phyloP scores from a whole-genome alignment of 2,113 vertebrate species.

The Dipodomys merriami region DNA sequence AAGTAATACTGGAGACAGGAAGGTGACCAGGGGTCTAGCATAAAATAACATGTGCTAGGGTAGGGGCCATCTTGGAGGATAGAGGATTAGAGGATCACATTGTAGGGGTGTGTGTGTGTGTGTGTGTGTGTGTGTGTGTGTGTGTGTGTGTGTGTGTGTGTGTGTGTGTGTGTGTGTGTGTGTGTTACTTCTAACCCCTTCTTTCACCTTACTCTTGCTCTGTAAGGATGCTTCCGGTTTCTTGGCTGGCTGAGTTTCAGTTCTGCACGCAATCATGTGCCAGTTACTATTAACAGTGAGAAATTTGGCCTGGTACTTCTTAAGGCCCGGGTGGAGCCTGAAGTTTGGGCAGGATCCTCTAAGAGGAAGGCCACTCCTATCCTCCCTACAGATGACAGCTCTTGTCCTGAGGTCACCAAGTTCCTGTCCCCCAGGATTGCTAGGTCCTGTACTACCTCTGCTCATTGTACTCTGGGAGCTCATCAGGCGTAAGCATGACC shows the following conservation, averaged over 20 bases:
- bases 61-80: neutral
- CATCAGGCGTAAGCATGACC: neutral
- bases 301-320: constrained; percentile 36
- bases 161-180: neutral
- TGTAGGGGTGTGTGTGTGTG: neutral
- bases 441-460: neutral
- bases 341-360: constrained; percentile 24
- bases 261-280: constrained; percentile 60
- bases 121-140: neutral
- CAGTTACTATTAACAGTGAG: constrained; percentile 64
- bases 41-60: neutral
- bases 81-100: neutral
- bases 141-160: neutral
- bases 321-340: constrained; percentile 12
- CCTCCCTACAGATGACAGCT: neutral
- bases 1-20: neutral
- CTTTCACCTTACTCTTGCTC: neutral
- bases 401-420: neutral
- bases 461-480: neutral
- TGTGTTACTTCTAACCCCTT: neutral
- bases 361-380: neutral
- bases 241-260: constrained; percentile 52
- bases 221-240: neutral
- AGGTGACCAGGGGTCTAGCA: neutral
- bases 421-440: neutral